Conservation (phyloP, 2,113 vertebrate genomes). For the Amazona vittata region DNA sequence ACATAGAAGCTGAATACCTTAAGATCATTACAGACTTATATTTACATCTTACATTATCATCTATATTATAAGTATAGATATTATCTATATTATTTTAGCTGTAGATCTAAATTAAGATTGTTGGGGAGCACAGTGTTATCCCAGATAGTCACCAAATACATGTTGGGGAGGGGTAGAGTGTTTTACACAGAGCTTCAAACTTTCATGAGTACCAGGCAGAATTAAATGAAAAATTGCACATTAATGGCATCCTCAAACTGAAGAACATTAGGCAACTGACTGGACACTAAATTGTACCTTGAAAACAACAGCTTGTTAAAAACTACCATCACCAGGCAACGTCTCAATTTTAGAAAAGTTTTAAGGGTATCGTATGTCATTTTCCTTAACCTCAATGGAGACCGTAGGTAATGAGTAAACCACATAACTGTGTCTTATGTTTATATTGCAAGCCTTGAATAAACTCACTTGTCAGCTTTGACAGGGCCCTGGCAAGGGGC, state of each 20-base stretch:
- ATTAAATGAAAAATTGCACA: neutral
- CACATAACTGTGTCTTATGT: neutral
- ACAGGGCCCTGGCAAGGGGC: neutral
- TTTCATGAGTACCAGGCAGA: neutral
- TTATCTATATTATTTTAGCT: neutral
- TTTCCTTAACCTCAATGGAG: neutral
- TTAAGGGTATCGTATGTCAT: neutral
- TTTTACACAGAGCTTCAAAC: neutral
- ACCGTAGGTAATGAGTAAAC: neutral
- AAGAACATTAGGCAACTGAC: neutral
- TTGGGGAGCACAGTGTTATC: neutral
- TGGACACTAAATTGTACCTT: neutral
- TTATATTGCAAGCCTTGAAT: conserved; percentile 4
- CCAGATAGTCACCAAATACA: neutral
- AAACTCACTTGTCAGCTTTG: conserved; percentile 8
- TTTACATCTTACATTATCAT: neutral
- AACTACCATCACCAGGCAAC: rapidly evolving
- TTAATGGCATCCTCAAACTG: neutral
- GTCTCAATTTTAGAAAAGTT: neutral
- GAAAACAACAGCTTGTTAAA: neutral
- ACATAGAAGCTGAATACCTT: neutral
- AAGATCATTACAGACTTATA: neutral
- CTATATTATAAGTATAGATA: neutral
- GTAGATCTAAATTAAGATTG: neutral
- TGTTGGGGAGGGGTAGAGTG: rapidly evolving